Conservation (phyloP, 2,113 vertebrate species). For the Lycaon pictus region DNA sequence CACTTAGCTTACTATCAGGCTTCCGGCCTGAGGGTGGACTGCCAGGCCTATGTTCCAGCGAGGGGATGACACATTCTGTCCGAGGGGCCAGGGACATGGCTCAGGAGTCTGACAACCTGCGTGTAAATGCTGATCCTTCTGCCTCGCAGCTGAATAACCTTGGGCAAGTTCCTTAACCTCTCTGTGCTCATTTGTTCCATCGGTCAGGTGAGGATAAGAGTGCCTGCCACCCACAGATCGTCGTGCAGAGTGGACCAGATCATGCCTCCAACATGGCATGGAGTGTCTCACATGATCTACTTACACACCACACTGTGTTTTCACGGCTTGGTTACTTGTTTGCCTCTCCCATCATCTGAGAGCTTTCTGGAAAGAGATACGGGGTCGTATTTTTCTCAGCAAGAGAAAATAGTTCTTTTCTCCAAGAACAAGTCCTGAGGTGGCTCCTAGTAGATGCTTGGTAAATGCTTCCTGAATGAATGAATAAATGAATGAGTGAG, state of each 20-base stretch:
- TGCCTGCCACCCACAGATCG: not conserved
- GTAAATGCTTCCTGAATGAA: slow-evolving; percentile 36
- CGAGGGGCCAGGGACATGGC: not conserved
- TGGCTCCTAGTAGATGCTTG: not conserved
- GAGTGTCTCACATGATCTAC: accelerated
- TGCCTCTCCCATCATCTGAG: not conserved
- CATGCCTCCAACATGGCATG: accelerated
- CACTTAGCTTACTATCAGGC: accelerated
- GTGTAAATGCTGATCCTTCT: not conserved
- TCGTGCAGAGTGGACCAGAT: accelerated
- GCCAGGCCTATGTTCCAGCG: not conserved
- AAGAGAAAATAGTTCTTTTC: not conserved
- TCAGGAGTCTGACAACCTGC: not conserved
- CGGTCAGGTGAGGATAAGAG: not conserved
- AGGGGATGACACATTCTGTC: no score
- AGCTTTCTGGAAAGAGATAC: not conserved
- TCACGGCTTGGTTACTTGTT: no score
- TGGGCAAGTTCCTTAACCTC: not conserved
- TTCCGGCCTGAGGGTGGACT: accelerated
- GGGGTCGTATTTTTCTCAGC: not conserved
- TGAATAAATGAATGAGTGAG: not conserved
- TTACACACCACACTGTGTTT: accelerated
- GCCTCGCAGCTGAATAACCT: not conserved
- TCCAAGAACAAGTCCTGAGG: not conserved
- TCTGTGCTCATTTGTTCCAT: not conserved